These are phyloP conservation scores for Standfussiana lucernea DNA, from an alignment of 2,888 invertebrate genomes.

Conservation along the genomic window DNA sequence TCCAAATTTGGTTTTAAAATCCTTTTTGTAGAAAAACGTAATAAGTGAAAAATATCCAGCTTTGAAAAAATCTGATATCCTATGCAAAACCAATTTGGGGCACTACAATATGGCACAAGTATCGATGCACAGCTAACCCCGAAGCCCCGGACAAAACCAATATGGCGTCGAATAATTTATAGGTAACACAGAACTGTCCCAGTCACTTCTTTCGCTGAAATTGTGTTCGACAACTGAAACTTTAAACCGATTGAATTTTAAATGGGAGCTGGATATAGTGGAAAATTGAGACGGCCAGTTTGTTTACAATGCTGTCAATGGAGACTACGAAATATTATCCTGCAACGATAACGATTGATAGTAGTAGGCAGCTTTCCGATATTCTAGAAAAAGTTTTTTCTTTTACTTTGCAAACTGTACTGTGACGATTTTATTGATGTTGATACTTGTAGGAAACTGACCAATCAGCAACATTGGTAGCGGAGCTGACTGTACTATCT, in stretches of 20 bases:
- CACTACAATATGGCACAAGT: neutral
- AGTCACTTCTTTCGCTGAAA: neutral
- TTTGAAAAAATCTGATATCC: neutral
- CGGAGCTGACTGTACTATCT: neutral
- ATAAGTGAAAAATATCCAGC: neutral
- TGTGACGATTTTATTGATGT: neutral
- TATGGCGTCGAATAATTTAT: neutral
- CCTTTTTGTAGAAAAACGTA: neutral
- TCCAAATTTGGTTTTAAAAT: neutral
- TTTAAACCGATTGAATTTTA: conserved; percentile 19
- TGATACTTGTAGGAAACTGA: neutral
- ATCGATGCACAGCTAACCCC: neutral
- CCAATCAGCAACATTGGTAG: neutral
- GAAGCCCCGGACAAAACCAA: neutral
- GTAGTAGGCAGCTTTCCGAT: neutral
- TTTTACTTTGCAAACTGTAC: neutral
- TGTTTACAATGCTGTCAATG: neutral
- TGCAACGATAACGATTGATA: neutral
- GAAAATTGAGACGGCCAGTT: neutral
- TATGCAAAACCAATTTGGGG: neutral
- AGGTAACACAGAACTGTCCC: neutral
- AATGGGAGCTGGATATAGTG: neutral
- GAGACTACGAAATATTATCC: too few species aligned
- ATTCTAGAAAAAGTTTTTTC: neutral
- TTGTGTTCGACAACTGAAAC: neutral